Base-by-base conservation (phyloP, 2,113 vertebrate species). In the Odocoileus hemionus region DNA sequence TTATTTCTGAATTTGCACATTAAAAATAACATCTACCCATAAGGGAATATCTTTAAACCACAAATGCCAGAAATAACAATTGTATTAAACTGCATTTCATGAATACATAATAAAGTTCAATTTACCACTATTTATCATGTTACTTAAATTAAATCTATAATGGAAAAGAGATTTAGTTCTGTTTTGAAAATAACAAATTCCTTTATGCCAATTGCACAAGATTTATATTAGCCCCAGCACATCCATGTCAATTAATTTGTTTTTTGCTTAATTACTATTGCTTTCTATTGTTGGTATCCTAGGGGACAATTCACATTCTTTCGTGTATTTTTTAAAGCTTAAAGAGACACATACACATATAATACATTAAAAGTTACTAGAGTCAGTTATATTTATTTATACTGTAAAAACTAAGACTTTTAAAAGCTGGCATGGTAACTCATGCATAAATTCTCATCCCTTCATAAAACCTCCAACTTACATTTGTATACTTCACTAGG, bases 81-180 rank as follows among this genome's bases (percentile, higher is more conserved):
- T 98, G 98, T 98, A 95, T 98, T 97, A 98, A 98, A 94, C 86
- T 95, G 98, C 96, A 97, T 98, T 97, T 98, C 98, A 98, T 98
- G 98, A 98, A 98, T 98, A 97, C 94, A 95, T 98, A 98, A 98
- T 98, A 98, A 98, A 98, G 97, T 98, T 98, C 98, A 98, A 97
- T 98, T 99, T 98, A 98, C 98, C 91, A 88, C 97, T 98, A 98
- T 99, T 99, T 98, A 97, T 98, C 98, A 94, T 61, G 95, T 98
- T 98, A 97, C 95, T 98, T 97, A 97, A 98, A 97, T 97, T 97
- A 95, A 98, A 98, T 98, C 96, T 97, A 97, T 95, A 97, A 97
- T 70, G 96, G 97, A 90, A 98, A 98, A 98, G 97, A 98, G 97
- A 97, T 96, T 98, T 94, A 96, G 96, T 97, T 98, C 97, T 97